A percentile compares a stretch with the other conserved stretches of the same genome.
Evolutionary conservation across 2,888 invertebrate species (phyloP).

Genomic region (Thumatha senex): DNA sequence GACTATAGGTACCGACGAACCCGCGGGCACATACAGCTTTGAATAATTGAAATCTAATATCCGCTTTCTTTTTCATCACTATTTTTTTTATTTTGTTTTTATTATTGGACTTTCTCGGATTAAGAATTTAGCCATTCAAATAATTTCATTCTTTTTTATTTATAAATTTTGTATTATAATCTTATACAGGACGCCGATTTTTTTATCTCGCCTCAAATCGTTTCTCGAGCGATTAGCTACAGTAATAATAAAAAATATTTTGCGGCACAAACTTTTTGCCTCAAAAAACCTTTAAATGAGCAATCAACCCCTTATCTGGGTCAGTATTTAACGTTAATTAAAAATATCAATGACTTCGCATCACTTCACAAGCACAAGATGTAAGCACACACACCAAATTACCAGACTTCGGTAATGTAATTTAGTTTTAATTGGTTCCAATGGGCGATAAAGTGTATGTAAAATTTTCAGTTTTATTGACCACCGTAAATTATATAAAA

Average conservation of each 20-base stretch:
- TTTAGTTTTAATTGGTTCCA: conserved; percentile 27
- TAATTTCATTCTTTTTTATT: no score
- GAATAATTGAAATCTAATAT: conserved; percentile 37
- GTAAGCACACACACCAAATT: background rate
- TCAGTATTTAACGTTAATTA: conserved; percentile 6
- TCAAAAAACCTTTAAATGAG: no score
- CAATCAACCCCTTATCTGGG: conserved; percentile 21
- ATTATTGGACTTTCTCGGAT: no score
- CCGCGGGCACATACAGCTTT: conserved; percentile 31
- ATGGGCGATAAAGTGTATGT: conserved; percentile 13
- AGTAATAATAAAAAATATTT: conserved; percentile 26
- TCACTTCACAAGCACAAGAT: no score
- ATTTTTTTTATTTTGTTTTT: no score
- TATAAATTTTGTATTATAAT: no score
- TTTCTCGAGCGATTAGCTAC: no score
- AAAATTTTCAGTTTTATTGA: conserved; percentile 24
- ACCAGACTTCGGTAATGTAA: conserved; percentile 17
- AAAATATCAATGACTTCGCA: no score
- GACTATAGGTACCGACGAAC: conserved; percentile 12
- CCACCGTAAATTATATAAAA: conserved; percentile 13
- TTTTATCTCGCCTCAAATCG: no score
- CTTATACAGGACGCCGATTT: no score
- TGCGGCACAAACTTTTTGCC: no score
- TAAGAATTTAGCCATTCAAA: no score
- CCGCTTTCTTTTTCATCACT: conserved; percentile 28